Percentiles rank a stretch among this genome's conserved stretches.
Evolutionary conservation across 2,797 vertebrate genomes (phyloP).

Genomic region (Hozukius guyotensis): DNA sequence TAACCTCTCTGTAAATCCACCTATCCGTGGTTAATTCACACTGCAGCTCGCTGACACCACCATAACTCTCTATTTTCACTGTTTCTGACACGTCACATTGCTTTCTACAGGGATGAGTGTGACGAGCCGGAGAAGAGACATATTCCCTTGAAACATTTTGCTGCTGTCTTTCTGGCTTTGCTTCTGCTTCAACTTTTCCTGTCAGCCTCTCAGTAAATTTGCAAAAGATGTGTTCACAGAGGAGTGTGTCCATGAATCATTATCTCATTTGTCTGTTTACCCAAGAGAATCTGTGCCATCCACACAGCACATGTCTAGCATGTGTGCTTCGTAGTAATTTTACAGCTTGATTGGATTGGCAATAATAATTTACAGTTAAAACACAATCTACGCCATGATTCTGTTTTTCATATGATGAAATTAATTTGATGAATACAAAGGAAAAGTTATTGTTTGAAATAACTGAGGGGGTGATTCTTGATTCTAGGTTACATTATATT

Average conservation of each 20-base stretch:
- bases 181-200: constrained; percentile 5
- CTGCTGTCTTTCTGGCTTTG: constrained; percentile 35
- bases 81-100: constrained; percentile 34
- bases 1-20: constrained; percentile 10
- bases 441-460: constrained; percentile 9
- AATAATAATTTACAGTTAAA: neutral
- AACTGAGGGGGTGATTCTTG: neutral
- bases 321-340: neutral
- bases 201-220: constrained; percentile 18
- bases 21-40: constrained; percentile 18
- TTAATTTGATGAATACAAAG: neutral
- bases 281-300: neutral
- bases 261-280: constrained; percentile 9
- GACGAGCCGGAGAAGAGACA: constrained; percentile 21
- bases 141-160: constrained; percentile 29
- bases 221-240: constrained; percentile 22
- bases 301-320: neutral
- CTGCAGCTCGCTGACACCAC: constrained; percentile 2
- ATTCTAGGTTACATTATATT: neutral
- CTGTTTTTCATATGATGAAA: neutral
- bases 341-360: neutral
- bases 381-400: neutral
- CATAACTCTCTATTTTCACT: constrained; percentile 14
- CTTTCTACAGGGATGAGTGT: constrained; percentile 22
- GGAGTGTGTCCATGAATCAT: constrained; percentile 37